A percentile compares a stretch with the other conserved stretches of the same genome.
These are phyloP conservation scores for Apostichopus leukothele DNA, from an alignment of 53 echinoderm and acorn worm genomes.

Conservation along the genomic window DNA sequence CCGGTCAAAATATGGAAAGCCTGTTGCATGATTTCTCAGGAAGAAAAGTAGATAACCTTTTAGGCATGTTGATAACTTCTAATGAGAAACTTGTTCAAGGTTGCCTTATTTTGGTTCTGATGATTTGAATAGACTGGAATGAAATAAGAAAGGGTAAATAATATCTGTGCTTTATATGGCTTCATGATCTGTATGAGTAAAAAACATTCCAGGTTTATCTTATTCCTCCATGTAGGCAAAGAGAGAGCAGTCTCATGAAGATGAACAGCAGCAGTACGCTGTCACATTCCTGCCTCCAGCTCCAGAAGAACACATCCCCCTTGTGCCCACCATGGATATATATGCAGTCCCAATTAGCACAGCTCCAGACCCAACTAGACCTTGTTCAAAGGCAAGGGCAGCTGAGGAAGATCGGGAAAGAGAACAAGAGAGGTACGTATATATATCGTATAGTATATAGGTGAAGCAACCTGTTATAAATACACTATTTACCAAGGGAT, in stretches of 20 bases:
- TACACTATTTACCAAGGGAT: not conserved
- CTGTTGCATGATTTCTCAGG: too few relatives aligned
- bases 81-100: too few relatives aligned
- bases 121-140: too few relatives aligned
- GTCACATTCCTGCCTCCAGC: not conserved
- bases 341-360: constrained; percentile 27
- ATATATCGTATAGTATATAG: too few relatives aligned
- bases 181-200: too few relatives aligned
- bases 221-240: not conserved
- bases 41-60: too few relatives aligned
- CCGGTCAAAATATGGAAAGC: too few relatives aligned
- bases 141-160: too few relatives aligned
- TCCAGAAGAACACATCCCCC: constrained; percentile 5
- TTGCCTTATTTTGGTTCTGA: too few relatives aligned
- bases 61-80: too few relatives aligned
- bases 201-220: too few relatives aligned
- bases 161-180: too few relatives aligned
- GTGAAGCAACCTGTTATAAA: not conserved
- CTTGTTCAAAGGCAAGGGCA: constrained; percentile 40
- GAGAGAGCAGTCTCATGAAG: constrained; percentile 25
- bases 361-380: constrained; percentile 39
- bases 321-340: constrained; percentile 40
- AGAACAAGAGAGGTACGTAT: constrained; percentile 42
- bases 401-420: constrained; percentile 46
- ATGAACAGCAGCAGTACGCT: not conserved